These are phyloP conservation scores for Lithodes maja DNA, from an alignment of 2,888 invertebrate species.

Conservation along the genomic window DNA sequence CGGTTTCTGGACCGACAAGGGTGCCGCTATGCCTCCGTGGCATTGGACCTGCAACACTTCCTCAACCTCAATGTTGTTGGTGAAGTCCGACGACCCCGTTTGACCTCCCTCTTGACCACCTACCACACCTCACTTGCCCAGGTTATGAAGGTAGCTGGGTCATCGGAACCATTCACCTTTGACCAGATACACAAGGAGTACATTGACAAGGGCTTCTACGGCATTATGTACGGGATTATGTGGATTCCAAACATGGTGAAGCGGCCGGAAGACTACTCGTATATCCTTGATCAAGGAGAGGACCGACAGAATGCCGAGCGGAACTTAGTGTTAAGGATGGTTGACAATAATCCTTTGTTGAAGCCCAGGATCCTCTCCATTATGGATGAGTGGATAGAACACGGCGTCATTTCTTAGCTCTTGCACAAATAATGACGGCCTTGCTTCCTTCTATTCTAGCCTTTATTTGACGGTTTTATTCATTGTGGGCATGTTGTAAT, in stretches of 20 bases:
- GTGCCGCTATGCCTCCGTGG: constrained; percentile 41
- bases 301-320: neutral
- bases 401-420: neutral
- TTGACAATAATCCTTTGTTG: constrained; percentile 38
- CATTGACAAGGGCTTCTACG: constrained; percentile 45
- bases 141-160: constrained; percentile 3
- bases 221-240: constrained; percentile 34
- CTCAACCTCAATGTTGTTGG: constrained; percentile 45
- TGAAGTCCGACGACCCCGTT: constrained; percentile 24
- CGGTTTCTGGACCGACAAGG: constrained; percentile 48
- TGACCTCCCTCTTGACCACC: constrained; percentile 30
- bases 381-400: constrained; percentile 41
- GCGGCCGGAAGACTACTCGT: constrained; percentile 2
- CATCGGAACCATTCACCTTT: constrained; percentile 40
- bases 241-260: constrained; percentile 45
- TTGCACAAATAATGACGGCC: no score
- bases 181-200: constrained; percentile 49
- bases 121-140: constrained; percentile 37
- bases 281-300: neutral
- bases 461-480: no score
- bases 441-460: no score
- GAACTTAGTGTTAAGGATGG: constrained; percentile 31
- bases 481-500: no score
- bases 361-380: constrained; percentile 36
- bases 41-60: constrained; percentile 49